A percentile compares a stretch with the other conserved stretches of the same genome.
Evolutionary conservation across 2,113 vertebrate species (phyloP).

Genomic region (Ondatra zibethicus): DNA sequence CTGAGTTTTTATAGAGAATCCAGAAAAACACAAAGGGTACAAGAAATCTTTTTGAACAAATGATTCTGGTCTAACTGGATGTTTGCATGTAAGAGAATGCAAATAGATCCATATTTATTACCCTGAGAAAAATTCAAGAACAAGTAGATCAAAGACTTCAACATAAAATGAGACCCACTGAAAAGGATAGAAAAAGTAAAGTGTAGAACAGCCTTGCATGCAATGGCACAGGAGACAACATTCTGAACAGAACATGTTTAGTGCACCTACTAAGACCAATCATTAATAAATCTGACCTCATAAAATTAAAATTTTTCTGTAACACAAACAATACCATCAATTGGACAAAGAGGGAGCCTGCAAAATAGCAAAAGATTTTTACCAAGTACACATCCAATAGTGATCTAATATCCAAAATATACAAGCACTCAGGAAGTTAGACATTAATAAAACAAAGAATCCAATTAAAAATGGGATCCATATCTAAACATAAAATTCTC

Average conservation of each 20-base stretch:
- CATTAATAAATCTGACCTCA: neutral
- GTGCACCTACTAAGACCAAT: neutral
- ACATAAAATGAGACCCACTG: neutral
- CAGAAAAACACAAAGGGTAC: neutral
- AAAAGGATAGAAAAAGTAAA: neutral
- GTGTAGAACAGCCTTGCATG: no score
- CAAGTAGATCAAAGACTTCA: neutral
- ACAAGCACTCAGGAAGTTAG: neutral
- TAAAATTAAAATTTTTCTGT: neutral
- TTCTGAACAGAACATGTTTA: neutral
- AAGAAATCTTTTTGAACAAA: neutral
- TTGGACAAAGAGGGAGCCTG: neutral
- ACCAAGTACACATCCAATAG: neutral
- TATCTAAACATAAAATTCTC: neutral
- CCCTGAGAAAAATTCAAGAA: neutral
- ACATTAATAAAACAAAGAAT: neutral
- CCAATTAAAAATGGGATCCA: neutral
- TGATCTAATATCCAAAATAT: neutral
- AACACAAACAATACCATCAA: neutral
- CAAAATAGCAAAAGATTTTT: neutral
- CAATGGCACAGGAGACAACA: neutral
- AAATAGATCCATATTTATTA: neutral
- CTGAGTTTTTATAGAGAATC: neutral
- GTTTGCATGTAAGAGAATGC: neutral
- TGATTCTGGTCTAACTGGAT: neutral